Conservation (phyloP, 2,113 vertebrate genomes). For the Phylloscopus trochilus region DNA sequence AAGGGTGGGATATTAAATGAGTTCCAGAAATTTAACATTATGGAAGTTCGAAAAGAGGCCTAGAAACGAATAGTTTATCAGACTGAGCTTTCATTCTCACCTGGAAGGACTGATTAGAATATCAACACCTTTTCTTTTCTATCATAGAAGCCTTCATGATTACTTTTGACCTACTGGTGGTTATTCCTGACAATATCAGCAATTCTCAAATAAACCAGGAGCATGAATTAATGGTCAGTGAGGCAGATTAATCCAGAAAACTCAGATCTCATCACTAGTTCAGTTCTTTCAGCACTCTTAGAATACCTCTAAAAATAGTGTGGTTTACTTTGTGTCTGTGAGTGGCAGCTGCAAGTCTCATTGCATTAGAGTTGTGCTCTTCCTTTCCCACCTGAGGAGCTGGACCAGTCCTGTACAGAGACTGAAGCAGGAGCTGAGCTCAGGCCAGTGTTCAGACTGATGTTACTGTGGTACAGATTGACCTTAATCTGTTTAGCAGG, state of each 20-base stretch:
- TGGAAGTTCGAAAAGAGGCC: neutral
- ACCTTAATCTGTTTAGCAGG: neutral
- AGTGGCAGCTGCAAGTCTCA: neutral
- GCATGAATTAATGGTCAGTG: neutral
- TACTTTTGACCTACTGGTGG: neutral
- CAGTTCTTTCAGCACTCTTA: neutral
- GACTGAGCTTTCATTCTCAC: neutral
- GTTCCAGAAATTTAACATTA: neutral
- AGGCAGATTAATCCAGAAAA: neutral
- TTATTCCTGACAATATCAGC: neutral
- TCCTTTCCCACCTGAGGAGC: neutral
- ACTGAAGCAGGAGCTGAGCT: neutral
- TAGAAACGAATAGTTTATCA: neutral
- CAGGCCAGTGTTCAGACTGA: neutral
- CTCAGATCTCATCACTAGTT: neutral
- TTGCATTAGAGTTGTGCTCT: neutral
- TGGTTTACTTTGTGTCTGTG: neutral
- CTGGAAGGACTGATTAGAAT: neutral
- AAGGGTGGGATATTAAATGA: neutral
- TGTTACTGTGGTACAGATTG: neutral
- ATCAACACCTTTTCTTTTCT: neutral
- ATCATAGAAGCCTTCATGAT: neutral
- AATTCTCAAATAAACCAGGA: neutral
- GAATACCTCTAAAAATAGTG: neutral
- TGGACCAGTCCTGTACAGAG: neutral